Evolutionary conservation across 2,888 invertebrate genomes (phyloP).

Genomic region (Yponomeuta cagnagella): DNA sequence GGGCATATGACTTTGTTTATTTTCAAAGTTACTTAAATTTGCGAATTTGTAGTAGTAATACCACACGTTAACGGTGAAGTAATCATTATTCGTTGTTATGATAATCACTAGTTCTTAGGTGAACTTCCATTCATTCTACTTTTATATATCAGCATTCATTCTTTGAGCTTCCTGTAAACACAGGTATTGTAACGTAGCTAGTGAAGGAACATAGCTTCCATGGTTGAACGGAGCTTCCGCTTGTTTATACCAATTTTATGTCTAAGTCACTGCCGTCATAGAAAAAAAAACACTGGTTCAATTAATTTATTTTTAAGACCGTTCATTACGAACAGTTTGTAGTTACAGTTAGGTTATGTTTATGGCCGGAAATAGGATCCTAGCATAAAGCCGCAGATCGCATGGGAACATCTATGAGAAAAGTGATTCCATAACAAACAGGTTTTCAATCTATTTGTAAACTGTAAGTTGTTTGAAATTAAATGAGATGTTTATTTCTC

Average conservation of each 20-base stretch:
- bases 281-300: not conserved
- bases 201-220: not conserved
- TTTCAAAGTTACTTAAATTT: no score
- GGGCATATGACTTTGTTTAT: no score
- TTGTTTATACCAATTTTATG: not conserved
- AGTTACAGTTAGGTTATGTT: not conserved
- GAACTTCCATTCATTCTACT: no score
- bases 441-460: not conserved
- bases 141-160: no score
- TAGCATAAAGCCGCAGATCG: not conserved
- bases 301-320: conserved; percentile 5
- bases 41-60: no score
- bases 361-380: not conserved
- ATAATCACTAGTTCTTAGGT: no score
- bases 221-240: not conserved
- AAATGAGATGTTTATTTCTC: no score
- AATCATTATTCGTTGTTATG: no score
- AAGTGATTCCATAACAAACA: not conserved
- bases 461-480: not conserved
- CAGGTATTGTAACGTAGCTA: not conserved
- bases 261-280: conserved; percentile 1
- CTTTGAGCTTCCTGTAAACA: no score
- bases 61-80: no score
- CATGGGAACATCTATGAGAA: not conserved
- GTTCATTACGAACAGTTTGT: not conserved